These are phyloP conservation scores for Coleophora deauratella DNA, from an alignment of 2,888 invertebrate genomes.

Conservation along the genomic window DNA sequence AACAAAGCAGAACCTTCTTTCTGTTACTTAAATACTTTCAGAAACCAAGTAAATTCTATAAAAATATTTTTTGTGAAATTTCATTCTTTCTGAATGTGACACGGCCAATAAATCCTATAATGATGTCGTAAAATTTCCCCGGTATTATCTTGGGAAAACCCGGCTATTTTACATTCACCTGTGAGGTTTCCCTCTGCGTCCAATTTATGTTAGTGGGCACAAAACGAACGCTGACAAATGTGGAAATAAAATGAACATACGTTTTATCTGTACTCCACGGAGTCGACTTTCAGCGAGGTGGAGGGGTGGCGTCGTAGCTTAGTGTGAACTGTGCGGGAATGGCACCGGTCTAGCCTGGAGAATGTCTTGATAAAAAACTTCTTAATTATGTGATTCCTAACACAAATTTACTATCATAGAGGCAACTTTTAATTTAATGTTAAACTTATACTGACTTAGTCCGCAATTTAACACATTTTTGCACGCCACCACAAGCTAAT, in stretches of 20 bases:
- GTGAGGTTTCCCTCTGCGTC: slow-evolving; percentile 70
- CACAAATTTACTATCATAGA: too few species aligned
- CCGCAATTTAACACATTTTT: too few species aligned
- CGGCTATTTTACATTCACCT: slow-evolving; percentile 73
- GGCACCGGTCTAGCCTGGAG: too few species aligned
- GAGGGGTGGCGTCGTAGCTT: slow-evolving; percentile 15
- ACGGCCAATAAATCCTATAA: slow-evolving; percentile 69
- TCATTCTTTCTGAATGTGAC: slow-evolving; percentile 59
- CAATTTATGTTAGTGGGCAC: slow-evolving; percentile 74
- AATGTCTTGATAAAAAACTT: too few species aligned
- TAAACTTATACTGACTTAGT: too few species aligned
- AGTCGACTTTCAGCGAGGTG: slow-evolving; percentile 46
- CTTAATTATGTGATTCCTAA: too few species aligned
- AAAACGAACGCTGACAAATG: slow-evolving; percentile 74
- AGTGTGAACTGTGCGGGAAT: slow-evolving; percentile 15
- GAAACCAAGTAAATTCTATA: slow-evolving; percentile 29
- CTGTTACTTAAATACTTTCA: slow-evolving; percentile 5
- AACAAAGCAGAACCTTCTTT: slow-evolving; percentile 2
- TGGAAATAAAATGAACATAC: slow-evolving; percentile 73
- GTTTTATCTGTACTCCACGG: slow-evolving; percentile 66
- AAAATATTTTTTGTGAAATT: slow-evolving; percentile 51
- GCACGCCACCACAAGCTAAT: too few species aligned
- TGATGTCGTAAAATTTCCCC: slow-evolving; percentile 70
- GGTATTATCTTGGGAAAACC: slow-evolving; percentile 71
- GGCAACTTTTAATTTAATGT: too few species aligned